These are phyloP conservation scores for Epistrophe grossulariae DNA, from an alignment of 2,888 invertebrate species.

Conservation along the genomic window DNA sequence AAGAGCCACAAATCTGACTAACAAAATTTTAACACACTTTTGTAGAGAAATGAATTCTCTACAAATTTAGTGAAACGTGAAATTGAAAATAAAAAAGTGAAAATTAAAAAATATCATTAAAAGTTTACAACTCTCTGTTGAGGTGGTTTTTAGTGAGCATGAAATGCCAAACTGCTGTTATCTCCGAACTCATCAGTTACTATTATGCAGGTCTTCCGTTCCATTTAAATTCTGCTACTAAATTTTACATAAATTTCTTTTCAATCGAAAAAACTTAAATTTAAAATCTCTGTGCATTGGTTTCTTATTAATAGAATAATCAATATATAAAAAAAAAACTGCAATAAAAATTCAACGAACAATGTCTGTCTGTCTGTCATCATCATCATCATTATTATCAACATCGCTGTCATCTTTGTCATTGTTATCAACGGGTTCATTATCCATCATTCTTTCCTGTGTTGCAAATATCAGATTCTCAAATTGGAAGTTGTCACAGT, in stretches of 20 bases:
- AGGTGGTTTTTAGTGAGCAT: no score
- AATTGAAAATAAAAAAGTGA: no score
- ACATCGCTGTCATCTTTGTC: slow-evolving; percentile 3
- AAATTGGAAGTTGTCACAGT: slow-evolving; percentile 66
- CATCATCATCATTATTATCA: slow-evolving; percentile 8
- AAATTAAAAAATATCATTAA: no score
- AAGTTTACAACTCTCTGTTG: no score
- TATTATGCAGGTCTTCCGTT: no score
- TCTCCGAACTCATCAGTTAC: no score
- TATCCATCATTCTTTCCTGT: slow-evolving; percentile 39
- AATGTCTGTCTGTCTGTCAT: slow-evolving; percentile 2
- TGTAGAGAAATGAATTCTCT: no score
- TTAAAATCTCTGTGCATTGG: background rate
- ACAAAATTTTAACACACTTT: no score
- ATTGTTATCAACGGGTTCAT: slow-evolving; percentile 36
- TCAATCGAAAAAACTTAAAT: background rate
- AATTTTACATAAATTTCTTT: background rate
- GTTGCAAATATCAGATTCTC: slow-evolving; percentile 37
- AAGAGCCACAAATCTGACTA: no score
- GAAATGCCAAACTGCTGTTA: no score
- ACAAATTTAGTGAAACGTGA: no score
- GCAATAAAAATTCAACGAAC: slow-evolving; percentile 25
- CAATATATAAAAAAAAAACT: background rate
- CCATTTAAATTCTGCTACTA: background rate
- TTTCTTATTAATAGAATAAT: slow-evolving; percentile 9